These are phyloP conservation scores for Saguinus midas DNA, from an alignment of 2,113 vertebrate species.

Conservation along the genomic window DNA sequence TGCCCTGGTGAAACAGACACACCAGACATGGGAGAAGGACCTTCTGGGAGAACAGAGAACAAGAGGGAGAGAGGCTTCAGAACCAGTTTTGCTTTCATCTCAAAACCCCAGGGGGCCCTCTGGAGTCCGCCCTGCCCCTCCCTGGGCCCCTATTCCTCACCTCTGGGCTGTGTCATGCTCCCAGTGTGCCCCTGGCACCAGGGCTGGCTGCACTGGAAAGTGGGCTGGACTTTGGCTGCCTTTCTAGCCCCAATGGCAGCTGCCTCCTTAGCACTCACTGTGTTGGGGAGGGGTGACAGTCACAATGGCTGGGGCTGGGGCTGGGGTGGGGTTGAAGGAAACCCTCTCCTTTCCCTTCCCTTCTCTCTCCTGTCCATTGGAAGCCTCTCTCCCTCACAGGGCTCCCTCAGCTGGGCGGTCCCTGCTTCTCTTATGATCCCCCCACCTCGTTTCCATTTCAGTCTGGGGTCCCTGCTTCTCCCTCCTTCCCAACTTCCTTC, in stretches of 20 bases:
- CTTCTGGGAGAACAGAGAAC: slow-evolving; percentile 20
- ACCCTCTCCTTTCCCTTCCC: background rate
- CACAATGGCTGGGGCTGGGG: background rate
- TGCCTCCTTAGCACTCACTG: background rate
- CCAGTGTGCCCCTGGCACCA: background rate
- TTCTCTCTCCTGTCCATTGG: background rate
- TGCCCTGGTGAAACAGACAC: background rate
- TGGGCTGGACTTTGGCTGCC: background rate
- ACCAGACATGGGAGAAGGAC: slow-evolving; percentile 5
- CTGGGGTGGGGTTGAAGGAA: background rate
- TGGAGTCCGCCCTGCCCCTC: no score
- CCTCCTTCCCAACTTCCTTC: background rate
- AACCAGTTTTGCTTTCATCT: background rate
- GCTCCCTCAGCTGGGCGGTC: background rate
- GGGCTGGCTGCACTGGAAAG: background rate
- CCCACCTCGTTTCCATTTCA: slow-evolving; percentile 27
- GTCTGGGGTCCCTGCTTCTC: slow-evolving; percentile 71
- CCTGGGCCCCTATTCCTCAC: background rate
- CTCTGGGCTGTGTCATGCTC: background rate
- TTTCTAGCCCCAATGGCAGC: background rate
- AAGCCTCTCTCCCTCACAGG: background rate
- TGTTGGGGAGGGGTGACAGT: no score
- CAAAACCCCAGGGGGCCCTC: background rate
- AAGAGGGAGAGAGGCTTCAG: background rate
- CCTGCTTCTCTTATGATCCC: background rate